Evolutionary conservation across 2,113 vertebrate species (phyloP).

Genomic region (Syrmaticus mikado): DNA sequence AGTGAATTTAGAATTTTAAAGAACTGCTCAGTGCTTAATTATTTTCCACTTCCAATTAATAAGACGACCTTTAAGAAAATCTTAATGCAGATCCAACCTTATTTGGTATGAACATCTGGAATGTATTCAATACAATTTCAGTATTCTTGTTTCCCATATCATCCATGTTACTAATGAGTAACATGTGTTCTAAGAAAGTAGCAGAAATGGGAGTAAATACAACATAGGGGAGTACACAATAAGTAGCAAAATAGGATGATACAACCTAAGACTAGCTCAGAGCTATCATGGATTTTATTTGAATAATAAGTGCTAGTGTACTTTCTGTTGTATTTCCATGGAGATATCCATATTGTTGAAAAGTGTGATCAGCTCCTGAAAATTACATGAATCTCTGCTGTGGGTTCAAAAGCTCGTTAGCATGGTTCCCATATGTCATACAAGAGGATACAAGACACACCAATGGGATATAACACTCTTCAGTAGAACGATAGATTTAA

Average conservation of each 20-base stretch:
- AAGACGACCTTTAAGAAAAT: conserved; percentile 29
- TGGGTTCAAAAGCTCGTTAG: background rate
- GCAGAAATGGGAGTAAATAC: conserved; percentile 32
- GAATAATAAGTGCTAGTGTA: conserved; percentile 53
- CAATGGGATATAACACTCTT: background rate
- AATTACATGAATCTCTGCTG: background rate
- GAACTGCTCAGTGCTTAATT: background rate
- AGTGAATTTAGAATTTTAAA: background rate
- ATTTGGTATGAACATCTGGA: conserved; percentile 75
- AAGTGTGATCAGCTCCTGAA: conserved; percentile 54
- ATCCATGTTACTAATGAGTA: conserved; percentile 72
- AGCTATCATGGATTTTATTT: conserved; percentile 56
- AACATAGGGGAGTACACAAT: conserved; percentile 36
- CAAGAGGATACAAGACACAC: background rate
- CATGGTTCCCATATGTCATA: rapidly evolving
- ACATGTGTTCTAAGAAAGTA: conserved; percentile 69
- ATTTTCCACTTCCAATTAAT: conserved; percentile 63
- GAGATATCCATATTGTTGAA: conserved; percentile 65
- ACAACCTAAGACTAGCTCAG: conserved; percentile 52
- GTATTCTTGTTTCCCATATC: conserved; percentile 68
- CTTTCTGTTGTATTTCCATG: conserved; percentile 63
- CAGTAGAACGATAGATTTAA: background rate
- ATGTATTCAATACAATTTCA: conserved; percentile 68
- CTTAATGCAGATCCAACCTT: conserved; percentile 10
- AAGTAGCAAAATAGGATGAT: conserved; percentile 49